Evolutionary conservation across 2,888 invertebrate species (phyloP).

Genomic region (Nemotelus nigrinus): DNA sequence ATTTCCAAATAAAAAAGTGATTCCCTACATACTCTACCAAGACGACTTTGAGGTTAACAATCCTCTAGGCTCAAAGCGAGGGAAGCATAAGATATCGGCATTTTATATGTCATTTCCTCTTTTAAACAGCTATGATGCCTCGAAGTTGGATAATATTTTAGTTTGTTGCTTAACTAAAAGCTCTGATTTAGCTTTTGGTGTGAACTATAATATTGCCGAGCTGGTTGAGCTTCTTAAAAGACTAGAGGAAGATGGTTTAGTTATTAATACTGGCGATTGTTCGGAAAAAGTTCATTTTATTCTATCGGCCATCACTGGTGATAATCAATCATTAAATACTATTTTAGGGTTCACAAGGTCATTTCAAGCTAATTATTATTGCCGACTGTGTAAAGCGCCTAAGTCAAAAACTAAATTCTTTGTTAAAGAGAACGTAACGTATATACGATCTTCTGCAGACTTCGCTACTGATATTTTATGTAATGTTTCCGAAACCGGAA

Average conservation of each 20-base stretch:
- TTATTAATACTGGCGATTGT: background rate
- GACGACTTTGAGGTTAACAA: background rate
- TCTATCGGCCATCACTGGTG: conserved; percentile 24
- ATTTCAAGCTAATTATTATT: conserved; percentile 34
- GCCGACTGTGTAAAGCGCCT: conserved; percentile 31
- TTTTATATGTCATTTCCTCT: conserved; percentile 43
- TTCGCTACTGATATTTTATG: conserved; percentile 27
- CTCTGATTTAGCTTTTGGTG: no score
- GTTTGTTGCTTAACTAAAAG: no score
- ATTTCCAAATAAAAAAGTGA: conserved; percentile 13
- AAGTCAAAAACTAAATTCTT: conserved; percentile 8
- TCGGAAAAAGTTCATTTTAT: conserved; percentile 8
- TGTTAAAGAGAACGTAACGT: conserved; percentile 7
- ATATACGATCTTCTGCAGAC: conserved; percentile 22
- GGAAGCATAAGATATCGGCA: conserved; percentile 35
- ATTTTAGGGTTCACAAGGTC: conserved; percentile 13
- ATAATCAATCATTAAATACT: conserved; percentile 34
- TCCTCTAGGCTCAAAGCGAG: conserved; percentile 23
- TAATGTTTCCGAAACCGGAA: conserved; percentile 32
- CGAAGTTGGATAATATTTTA: conserved; percentile 30
- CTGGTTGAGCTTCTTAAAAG: conserved; percentile 20
- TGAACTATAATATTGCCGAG: no score
- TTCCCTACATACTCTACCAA: conserved; percentile 19
- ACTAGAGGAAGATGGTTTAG: conserved; percentile 44
- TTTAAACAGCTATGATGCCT: background rate